These are phyloP conservation scores for Pelusios castaneus DNA, from an alignment of 2,113 vertebrate genomes.

Conservation along the genomic window DNA sequence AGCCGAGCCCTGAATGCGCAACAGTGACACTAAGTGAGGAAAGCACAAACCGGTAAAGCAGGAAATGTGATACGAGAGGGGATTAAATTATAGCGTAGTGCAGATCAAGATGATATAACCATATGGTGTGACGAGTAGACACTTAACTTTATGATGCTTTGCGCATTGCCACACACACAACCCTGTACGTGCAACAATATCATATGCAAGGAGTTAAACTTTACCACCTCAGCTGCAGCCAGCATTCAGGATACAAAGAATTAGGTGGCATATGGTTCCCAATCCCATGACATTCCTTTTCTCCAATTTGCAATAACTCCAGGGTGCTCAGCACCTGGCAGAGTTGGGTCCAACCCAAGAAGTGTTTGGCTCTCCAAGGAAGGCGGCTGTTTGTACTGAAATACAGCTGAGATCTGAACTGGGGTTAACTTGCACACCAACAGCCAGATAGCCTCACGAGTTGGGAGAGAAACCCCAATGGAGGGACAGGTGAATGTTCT, in stretches of 20 bases:
- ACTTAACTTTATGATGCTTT: neutral
- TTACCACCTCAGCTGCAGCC: neutral
- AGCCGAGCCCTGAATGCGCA: neutral
- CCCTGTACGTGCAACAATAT: neutral
- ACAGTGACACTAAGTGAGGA: neutral
- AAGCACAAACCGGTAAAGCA: neutral
- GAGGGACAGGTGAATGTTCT: neutral
- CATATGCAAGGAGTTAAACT: neutral
- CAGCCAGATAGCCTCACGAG: neutral
- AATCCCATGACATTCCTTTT: neutral
- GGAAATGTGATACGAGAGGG: neutral
- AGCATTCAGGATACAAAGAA: neutral
- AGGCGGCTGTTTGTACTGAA: neutral
- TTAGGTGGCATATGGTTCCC: no score
- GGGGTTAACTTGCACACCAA: neutral
- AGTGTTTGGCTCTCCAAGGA: neutral
- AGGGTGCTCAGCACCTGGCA: neutral
- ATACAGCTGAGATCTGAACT: neutral
- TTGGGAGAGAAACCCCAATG: neutral
- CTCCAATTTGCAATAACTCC: neutral
- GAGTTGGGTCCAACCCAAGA: neutral
- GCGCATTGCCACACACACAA: neutral
- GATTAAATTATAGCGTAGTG: neutral
- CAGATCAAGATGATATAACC: neutral
- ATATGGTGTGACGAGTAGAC: neutral